phyloP scores from a whole-genome alignment of 2,797 vertebrate genomes.

The Xenentodon cancila region DNA sequence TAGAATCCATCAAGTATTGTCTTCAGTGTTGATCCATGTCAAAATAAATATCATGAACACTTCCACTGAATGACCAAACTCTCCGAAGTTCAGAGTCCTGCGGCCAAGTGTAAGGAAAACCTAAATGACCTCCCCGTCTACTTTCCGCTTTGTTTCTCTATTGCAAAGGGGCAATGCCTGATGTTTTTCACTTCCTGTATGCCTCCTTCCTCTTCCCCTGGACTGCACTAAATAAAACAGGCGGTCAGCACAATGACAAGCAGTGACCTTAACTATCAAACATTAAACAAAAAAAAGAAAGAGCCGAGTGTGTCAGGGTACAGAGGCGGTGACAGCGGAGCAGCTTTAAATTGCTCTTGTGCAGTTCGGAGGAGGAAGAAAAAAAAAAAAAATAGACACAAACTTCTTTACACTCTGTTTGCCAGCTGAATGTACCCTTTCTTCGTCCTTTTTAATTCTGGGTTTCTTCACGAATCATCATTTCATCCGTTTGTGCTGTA shows the following conservation, averaged over 20 bases:
- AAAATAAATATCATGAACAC: constrained; percentile 10
- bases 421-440: neutral
- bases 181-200: constrained; percentile 49
- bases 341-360: neutral
- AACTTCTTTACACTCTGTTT: neutral
- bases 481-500: neutral
- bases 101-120: constrained; percentile 21
- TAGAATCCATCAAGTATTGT: too few relatives aligned
- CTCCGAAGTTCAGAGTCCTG: neutral
- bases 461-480: neutral
- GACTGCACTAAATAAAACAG: constrained; percentile 32
- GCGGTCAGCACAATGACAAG: constrained; percentile 41
- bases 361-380: neutral
- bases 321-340: neutral
- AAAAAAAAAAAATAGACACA: neutral
- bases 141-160: constrained; percentile 53
- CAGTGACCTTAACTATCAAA: constrained; percentile 23
- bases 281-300: neutral
- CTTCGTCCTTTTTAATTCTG: neutral
- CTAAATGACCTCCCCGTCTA: constrained; percentile 7
- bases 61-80: constrained; percentile 8
- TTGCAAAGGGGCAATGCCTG: constrained; percentile 20
- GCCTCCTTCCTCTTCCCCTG: constrained; percentile 56
- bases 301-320: neutral
- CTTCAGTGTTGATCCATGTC: neutral